Evolutionary conservation across 2,797 vertebrate genomes (phyloP).

Genomic region (Sebastiscus tertius): DNA sequence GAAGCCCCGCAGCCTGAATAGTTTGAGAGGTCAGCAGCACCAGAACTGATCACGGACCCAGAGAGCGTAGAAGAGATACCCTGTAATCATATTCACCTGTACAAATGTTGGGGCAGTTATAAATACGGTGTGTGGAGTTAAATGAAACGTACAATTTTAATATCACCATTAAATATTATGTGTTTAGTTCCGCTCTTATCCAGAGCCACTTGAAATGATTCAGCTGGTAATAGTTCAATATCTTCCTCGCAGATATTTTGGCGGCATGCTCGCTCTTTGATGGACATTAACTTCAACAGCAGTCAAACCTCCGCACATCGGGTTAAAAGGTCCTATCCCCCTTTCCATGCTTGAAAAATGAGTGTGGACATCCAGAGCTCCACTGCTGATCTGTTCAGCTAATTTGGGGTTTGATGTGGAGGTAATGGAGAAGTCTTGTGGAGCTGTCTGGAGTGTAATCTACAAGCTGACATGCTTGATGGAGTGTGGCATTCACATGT

Average conservation of each 20-base stretch:
- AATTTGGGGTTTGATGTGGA: slow-evolving; percentile 65
- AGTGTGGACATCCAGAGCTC: slow-evolving; percentile 34
- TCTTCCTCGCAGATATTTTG: slow-evolving; percentile 6
- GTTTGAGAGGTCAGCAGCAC: neutral
- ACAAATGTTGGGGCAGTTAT: neutral
- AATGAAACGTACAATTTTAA: neutral
- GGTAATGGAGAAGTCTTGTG: slow-evolving; percentile 67
- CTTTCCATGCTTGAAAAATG: slow-evolving; percentile 44
- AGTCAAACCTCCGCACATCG: slow-evolving; percentile 4
- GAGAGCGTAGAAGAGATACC: neutral
- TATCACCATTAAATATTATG: neutral
- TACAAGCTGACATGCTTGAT: slow-evolving; percentile 76
- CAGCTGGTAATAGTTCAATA: neutral
- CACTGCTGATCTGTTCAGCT: slow-evolving; percentile 42
- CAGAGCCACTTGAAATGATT: slow-evolving; percentile 22
- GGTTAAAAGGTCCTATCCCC: slow-evolving; percentile 15
- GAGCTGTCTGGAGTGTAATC: slow-evolving; percentile 67
- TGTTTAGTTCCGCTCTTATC: neutral
- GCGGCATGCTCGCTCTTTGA: slow-evolving; percentile 10
- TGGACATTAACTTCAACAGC: neutral
- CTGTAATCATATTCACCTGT: neutral
- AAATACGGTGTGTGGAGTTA: neutral
- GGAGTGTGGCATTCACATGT: slow-evolving; percentile 74
- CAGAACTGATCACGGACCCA: neutral
- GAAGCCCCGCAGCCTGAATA: neutral